Evolutionary conservation across 2,113 vertebrate species (phyloP).

Genomic region (Pristiophorus japonicus): DNA sequence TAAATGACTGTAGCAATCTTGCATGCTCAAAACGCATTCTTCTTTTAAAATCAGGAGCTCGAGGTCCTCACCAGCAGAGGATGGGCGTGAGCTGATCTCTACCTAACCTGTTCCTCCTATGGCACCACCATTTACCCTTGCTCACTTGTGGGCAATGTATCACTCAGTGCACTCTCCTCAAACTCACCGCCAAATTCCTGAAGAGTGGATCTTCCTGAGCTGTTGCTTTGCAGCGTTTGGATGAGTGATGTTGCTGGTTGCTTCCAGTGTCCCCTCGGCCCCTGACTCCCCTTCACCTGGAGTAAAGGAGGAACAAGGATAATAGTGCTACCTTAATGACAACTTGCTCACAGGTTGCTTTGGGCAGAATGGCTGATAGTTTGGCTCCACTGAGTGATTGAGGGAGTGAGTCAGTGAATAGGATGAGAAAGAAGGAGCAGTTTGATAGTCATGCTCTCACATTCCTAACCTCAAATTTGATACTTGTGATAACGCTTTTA

Average conservation of each 20-base stretch:
- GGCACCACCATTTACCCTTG: too few relatives aligned
- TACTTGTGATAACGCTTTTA: not conserved
- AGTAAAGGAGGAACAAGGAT: not conserved
- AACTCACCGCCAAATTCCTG: not conserved
- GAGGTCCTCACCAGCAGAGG: too few relatives aligned
- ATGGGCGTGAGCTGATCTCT: too few relatives aligned
- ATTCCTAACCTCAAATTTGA: not conserved
- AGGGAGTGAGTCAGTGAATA: not conserved
- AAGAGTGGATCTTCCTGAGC: not conserved
- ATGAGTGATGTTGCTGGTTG: not conserved
- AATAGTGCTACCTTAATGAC: not conserved
- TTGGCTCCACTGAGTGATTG: not conserved
- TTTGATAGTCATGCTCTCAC: not conserved
- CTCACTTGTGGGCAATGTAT: too few relatives aligned
- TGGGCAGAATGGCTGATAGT: not conserved
- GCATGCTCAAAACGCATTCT: too few relatives aligned
- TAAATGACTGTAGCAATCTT: too few relatives aligned
- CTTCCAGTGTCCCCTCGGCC: not conserved
- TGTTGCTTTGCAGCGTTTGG: not conserved
- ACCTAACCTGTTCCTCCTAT: too few relatives aligned
- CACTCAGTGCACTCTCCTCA: too few relatives aligned
- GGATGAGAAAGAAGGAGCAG: not conserved
- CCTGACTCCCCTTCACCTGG: not conserved
- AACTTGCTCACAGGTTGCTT: not conserved
- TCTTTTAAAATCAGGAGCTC: too few relatives aligned